Evolutionary conservation across 1,140 invertebrate genomes (phyloP).

Genomic region (Drosophila takahashii): DNA sequence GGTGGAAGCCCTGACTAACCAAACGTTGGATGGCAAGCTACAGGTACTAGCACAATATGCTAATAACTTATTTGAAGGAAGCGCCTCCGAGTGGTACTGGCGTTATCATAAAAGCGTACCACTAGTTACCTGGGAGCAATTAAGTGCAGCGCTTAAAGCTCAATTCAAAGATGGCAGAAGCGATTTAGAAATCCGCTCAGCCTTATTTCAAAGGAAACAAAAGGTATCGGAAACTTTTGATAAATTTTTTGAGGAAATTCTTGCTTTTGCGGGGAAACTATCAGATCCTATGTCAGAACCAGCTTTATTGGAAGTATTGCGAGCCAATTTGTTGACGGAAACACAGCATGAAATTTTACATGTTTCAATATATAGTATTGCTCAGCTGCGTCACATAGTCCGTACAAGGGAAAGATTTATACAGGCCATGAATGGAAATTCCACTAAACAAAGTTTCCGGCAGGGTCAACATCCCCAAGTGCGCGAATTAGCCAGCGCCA

Average conservation of each 20-base stretch:
- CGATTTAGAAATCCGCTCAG: conserved; percentile 11
- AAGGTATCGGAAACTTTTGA: conserved; percentile 11
- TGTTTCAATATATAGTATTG: conserved; percentile 5
- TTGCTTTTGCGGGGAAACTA: conserved; percentile 4
- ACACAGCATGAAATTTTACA: conserved; percentile 18
- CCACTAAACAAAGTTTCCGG: neutral
- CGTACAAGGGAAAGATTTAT: conserved; percentile 15
- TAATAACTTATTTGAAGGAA: conserved; percentile 5
- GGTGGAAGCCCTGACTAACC: conserved; percentile 9
- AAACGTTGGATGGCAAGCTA: conserved; percentile 20
- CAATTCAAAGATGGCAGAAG: conserved; percentile 20
- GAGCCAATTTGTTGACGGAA: conserved; percentile 9
- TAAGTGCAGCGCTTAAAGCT: conserved; percentile 3
- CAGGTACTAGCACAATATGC: conserved; percentile 12
- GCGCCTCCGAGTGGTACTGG: conserved; percentile 16
- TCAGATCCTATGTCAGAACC: neutral
- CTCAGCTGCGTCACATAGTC: conserved; percentile 9
- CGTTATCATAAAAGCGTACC: conserved; percentile 20
- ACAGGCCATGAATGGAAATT: neutral
- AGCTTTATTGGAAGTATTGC: conserved; percentile 8
- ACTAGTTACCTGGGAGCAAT: conserved; percentile 1
- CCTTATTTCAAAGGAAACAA: conserved; percentile 17
- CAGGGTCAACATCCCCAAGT: neutral
- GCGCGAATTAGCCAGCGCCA: too few species aligned
- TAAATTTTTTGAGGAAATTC: conserved; percentile 5